Base-by-base conservation (phyloP, 2,797 vertebrate genomes). In the Echiichthys vipera region DNA sequence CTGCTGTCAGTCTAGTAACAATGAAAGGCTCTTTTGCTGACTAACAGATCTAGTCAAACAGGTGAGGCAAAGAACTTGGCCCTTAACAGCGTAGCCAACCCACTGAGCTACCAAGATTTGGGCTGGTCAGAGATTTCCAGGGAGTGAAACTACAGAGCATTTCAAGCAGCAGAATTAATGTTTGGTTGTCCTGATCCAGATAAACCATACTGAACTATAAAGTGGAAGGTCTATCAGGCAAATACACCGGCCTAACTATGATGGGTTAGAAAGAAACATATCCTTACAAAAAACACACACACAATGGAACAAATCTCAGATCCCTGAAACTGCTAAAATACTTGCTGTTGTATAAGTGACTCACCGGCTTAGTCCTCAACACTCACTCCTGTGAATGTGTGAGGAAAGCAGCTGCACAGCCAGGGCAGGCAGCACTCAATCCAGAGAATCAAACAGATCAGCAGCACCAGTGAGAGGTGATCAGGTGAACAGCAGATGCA, bases 21-120 rank as follows among this genome's bases (percentile, higher is more conserved):
- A 85, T 72, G 71, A 84, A 71, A 74, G 75, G 42, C 24, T 90
- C 75, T 51, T 64, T 24, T 37, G 71, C 75, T 88, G 85, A 94
- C 87, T 92, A 89, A 94, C 82, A 87, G 72, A 94, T 81, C 93
- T 85, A 91, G 93, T 94, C 65, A 81, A 90, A 94, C 93, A 90
- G 92, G 93, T 94, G 92, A 92, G 89, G 85, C 89, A 87, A 57
- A 88, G 59, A 78, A 74, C 69, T 67, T 57, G 53, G 68, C 77
- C 71, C 65, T 77, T 73, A 22, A 68, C 18, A 55, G 29, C 40
- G 20, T 3, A 36, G 43, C 45, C 39, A 66, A 61, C 15, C 54
- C 43, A 54, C 32, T 66, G 39, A 64, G 51, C 50, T 30, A 62
- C 55, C 32, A 15, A 75, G 57, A 65, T 18, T 20, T 27, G 18